Evolutionary conservation across 1,140 invertebrate species (phyloP), one percentile per base, ranked within the genome.

Genomic region (Neoseiulus cucumeris): DNA sequence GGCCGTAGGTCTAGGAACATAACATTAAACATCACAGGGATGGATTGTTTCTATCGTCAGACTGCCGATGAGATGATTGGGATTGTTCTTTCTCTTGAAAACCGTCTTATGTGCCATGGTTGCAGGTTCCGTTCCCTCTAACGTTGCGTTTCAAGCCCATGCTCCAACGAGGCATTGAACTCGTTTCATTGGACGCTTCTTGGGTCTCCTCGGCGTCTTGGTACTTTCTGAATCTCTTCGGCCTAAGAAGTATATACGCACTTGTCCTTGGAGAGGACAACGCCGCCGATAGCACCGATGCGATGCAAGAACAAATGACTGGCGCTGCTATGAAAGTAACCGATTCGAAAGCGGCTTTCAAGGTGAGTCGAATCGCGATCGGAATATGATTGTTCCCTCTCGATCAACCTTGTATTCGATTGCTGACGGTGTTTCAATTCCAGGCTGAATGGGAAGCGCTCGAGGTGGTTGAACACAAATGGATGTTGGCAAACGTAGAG

Each of bases 151-250:
- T 98, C 74, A 99, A 99, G 76, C 92, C 94, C 1, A 99, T 99
- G 96, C 79, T 99, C 66, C 96, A 99, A 80, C 80, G 95, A 73
- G 96, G 96, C 42, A 87, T 99, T 66, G 94, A 99, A 76, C 77
- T 99, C 30, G 80, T 83, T 7, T 93, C 92, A 29, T 74, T 99
- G 42, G 95, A 99, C 79, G 93, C 96, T 22, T 91, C 94, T 12
- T 99, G 95, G 96, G 96, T 99, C 0, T 98, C 94, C 0, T 98
- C 93, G 0, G 95, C 93, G 5, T 98, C 94, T 0, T 99, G 96
- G 96, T 99, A 99, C 79, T 98, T 99, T 75, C 82, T 99, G 0
- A 99, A 99, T 78, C 92, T 99, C 0, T 99, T 99, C 81, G 96
- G 96, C 55, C 79, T 99, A 22, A 80, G 96, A 59, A 96, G 91